Percentiles rank a stretch among this genome's conserved stretches.
phyloP scores from a whole-genome alignment of 2,797 vertebrate genomes.

The Hapalemur alaotrensis region DNA sequence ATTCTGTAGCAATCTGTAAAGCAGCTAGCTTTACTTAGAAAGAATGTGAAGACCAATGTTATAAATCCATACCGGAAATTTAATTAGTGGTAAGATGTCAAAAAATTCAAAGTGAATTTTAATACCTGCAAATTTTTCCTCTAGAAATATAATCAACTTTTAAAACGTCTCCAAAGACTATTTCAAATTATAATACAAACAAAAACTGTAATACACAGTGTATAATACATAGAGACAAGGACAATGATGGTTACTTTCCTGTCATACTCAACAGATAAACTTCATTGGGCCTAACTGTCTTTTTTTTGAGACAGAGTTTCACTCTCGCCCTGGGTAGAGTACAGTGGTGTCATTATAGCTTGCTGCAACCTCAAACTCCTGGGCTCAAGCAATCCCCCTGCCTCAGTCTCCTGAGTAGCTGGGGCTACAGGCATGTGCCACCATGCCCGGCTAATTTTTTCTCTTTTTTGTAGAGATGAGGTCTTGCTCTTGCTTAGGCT shows the following conservation, averaged over 20 bases:
- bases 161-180: neutral
- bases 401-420: too few species aligned
- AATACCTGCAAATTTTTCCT: neutral
- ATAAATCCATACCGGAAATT: neutral
- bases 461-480: too few species aligned
- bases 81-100: neutral
- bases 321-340: too few species aligned
- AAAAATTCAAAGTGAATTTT: neutral
- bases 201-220: neutral
- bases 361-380: too few species aligned
- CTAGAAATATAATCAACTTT: neutral
- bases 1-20: neutral
- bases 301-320: neutral
- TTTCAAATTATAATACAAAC: neutral
- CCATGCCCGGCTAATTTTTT: too few species aligned
- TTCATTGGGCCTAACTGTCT: neutral
- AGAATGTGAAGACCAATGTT: neutral
- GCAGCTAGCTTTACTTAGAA: neutral
- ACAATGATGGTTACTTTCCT: neutral
- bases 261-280: neutral
- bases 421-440: too few species aligned
- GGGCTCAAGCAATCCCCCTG: too few species aligned
- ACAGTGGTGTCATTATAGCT: too few species aligned
- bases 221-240: fast-evolving
- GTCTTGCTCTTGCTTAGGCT: too few species aligned